Base-by-base conservation (phyloP, 2,113 vertebrate species). In the Poeciliopsis prolifica region DNA sequence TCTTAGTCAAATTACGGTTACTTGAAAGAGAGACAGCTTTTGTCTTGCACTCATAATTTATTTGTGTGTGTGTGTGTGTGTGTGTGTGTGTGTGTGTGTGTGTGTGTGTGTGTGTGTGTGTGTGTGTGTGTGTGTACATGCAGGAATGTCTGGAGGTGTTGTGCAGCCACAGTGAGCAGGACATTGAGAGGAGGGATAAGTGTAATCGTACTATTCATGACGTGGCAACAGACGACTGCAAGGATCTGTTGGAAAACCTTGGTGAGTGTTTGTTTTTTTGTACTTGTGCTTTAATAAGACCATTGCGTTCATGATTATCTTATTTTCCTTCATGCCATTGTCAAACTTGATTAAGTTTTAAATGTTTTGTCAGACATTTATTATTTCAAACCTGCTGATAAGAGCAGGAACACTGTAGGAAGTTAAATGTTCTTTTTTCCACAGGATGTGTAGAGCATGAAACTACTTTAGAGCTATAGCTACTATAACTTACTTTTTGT, bases 211-310 rank as follows among this genome's bases (percentile, higher is more conserved):
- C 97, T 2, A 94, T 95, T 66, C 98, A 97, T 35, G 97, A 99
- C 75, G 96, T 98, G 77, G 97, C 98, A 73, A 99, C 97, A 3
- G 97, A 99, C 75, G 97, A 99, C 94, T 99, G 97, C 94, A 98
- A 98, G 90, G 96, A 98, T 81, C 95, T 99, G 28, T 95, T 99
- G 75, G 98, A 99, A 92, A 99, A 97, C 80, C 95, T 98, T 80
- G 84, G 98, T 99, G 93, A 96, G 97, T 74, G 5, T 60, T 51
- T 15, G 37, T 68, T 40, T 70, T 48, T 17, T 48, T 19, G 19
- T 17, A 48, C 14, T 48, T 19, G 5, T 48, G 17, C 15, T 17
- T 48, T 19, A 19, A 19, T 17, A 6, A 17, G 15, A 4, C 14
- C 44, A 48, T 48, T 48, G 44, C 19, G 17, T 48, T 19, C 15